phyloP scores from a whole-genome alignment of 2,797 vertebrate genomes.

The Coccyzus lansbergi region DNA sequence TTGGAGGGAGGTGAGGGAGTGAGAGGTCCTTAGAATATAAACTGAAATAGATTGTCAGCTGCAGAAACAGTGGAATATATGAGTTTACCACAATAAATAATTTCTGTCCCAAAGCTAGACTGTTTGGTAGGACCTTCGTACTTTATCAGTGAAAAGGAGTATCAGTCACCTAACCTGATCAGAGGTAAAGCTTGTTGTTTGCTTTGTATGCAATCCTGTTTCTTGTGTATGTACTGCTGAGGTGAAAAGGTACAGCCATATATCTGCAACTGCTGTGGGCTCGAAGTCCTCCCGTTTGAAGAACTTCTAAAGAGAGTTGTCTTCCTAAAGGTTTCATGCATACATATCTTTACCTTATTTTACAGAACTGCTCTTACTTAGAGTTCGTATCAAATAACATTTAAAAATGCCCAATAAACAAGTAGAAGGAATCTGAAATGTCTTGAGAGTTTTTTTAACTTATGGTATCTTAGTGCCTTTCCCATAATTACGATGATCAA shows the following conservation, averaged over 20 bases:
- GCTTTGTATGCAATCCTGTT: not conserved
- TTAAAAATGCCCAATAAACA: not conserved
- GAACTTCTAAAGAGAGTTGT: not conserved
- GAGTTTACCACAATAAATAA: not conserved
- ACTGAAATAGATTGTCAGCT: not conserved
- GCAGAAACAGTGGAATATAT: not conserved
- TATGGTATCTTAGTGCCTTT: not conserved
- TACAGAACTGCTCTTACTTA: not conserved
- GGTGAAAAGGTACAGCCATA: not conserved
- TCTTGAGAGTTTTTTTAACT: not conserved
- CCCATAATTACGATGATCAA: not conserved
- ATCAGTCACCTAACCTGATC: not conserved
- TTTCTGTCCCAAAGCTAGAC: not conserved
- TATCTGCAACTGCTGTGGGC: not conserved
- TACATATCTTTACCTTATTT: not conserved
- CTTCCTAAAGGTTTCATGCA: not conserved
- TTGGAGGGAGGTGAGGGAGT: fast-evolving
- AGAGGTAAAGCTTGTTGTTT: not conserved
- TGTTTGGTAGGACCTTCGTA: not conserved
- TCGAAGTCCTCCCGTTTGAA: not conserved
- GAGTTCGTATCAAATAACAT: not conserved
- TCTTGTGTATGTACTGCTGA: not conserved
- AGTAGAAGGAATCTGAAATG: not conserved
- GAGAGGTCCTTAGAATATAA: not conserved
- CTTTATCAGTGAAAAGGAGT: not conserved